phyloP scores from a whole-genome alignment of 2,888 invertebrate genomes.

The Agrochola lychnidis region DNA sequence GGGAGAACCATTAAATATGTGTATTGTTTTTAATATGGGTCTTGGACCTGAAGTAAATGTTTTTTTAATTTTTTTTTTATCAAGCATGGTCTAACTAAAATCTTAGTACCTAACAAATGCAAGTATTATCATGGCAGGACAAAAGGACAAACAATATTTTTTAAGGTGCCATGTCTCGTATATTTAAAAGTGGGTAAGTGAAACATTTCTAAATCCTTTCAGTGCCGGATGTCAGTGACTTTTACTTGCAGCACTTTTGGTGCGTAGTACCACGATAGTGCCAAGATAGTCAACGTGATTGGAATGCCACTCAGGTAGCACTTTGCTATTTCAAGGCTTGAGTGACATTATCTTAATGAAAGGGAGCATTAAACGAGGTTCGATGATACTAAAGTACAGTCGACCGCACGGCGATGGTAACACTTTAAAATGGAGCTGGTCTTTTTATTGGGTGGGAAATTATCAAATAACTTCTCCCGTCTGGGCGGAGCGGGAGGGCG shows the following conservation, averaged over 20 bases:
- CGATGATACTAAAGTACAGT: neutral
- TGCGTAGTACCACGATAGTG: conserved; percentile 25
- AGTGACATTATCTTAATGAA: conserved; percentile 43
- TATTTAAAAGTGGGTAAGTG: conserved; percentile 37
- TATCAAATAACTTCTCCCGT: no score
- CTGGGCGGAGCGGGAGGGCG: no score
- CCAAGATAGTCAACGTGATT: conserved; percentile 34
- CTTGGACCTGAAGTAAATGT: no score
- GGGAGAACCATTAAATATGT: neutral
- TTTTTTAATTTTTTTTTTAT: no score
- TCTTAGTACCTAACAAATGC: neutral
- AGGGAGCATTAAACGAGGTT: neutral
- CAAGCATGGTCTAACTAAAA: neutral
- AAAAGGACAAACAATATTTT: conserved; percentile 8
- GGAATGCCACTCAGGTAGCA: conserved; percentile 41
- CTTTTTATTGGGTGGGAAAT: no score
- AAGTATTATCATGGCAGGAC: conserved; percentile 1
- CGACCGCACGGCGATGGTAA: neutral
- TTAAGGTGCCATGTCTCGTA: neutral
- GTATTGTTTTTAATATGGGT: no score
- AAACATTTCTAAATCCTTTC: conserved; percentile 55
- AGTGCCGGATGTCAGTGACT: conserved; percentile 60
- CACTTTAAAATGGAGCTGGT: no score
- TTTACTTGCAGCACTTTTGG: conserved; percentile 61
- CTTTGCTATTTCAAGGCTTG: conserved; percentile 9